A percentile compares a stretch with the other conserved stretches of the same genome.
These are phyloP conservation scores for Cyclophora punctaria DNA, from an alignment of 2,888 invertebrate species.

Conservation along the genomic window DNA sequence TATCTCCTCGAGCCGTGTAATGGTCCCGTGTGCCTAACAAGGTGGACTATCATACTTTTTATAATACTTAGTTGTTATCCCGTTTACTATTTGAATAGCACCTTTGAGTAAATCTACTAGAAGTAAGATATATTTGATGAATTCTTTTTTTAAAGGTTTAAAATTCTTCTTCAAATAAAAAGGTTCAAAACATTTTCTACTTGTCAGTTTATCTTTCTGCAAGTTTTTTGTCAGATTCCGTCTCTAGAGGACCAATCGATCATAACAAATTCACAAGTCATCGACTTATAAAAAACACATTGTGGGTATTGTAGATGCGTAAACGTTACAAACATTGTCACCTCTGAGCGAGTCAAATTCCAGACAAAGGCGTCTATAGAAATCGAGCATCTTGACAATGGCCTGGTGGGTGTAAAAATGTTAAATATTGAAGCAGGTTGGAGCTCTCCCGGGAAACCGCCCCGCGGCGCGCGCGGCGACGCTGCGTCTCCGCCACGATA, in stretches of 20 bases:
- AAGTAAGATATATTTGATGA: too few species aligned
- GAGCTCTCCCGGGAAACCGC: slow-evolving; percentile 63
- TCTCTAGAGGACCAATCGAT: slow-evolving; percentile 56
- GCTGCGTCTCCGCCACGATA: slow-evolving; percentile 61
- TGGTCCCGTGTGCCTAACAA: slow-evolving; percentile 36
- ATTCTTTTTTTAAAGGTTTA: too few species aligned
- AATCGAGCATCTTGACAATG: slow-evolving; percentile 53
- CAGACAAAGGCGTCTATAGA: slow-evolving; percentile 60
- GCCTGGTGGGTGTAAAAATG: slow-evolving; percentile 64
- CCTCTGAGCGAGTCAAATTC: slow-evolving; percentile 58
- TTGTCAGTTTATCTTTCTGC: slow-evolving; percentile 36
- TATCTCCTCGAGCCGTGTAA: slow-evolving; percentile 48
- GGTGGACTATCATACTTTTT: slow-evolving; percentile 41
- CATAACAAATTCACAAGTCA: slow-evolving; percentile 74
- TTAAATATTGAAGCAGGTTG: slow-evolving; percentile 66
- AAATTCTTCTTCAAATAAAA: slow-evolving; percentile 15
- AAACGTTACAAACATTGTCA: slow-evolving; percentile 71
- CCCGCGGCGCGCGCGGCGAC: slow-evolving; percentile 70
- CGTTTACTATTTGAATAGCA: too few species aligned
- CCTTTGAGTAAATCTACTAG: too few species aligned
- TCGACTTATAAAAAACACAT: slow-evolving; percentile 66
- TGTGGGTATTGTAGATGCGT: slow-evolving; percentile 60
- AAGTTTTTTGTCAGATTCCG: slow-evolving; percentile 35
- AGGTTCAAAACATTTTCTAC: slow-evolving; percentile 22
- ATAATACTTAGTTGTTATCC: slow-evolving; percentile 21